Percentiles rank a stretch among this genome's conserved stretches.
Evolutionary conservation across 2,797 vertebrate species (phyloP).

Genomic region (Lagodon rhomboides): DNA sequence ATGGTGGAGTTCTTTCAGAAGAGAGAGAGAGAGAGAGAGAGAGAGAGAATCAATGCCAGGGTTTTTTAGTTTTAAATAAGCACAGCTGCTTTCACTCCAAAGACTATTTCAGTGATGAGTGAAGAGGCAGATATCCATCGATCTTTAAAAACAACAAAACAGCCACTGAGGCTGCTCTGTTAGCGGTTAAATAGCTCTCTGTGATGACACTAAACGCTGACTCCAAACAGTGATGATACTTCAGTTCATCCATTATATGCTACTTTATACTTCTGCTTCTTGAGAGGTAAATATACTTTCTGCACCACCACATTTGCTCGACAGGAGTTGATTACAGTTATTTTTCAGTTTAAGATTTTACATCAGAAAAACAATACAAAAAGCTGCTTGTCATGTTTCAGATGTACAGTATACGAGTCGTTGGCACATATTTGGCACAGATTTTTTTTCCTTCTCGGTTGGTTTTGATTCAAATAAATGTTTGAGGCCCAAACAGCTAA

Average conservation of each 20-base stretch:
- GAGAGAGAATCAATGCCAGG: too few species aligned
- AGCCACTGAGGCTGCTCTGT: not conserved
- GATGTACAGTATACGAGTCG: too few species aligned
- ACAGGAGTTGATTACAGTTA: too few species aligned
- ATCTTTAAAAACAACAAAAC: not conserved
- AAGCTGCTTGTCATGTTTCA: too few species aligned
- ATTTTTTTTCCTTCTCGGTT: too few species aligned
- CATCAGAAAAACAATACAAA: not conserved
- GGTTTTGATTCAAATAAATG: too few species aligned
- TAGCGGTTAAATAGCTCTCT: not conserved
- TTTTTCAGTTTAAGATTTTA: too few species aligned
- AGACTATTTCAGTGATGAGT: not conserved
- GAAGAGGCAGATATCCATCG: too few species aligned
- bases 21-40: too few species aligned
- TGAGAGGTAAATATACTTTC: not conserved
- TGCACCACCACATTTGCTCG: not conserved
- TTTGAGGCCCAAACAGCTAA: too few species aligned
- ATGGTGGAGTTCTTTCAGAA: conserved; percentile 2
- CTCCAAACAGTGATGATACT: not conserved
- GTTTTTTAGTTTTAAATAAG: conserved; percentile 13
- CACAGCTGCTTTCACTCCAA: conserved; percentile 29
- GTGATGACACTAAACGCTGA: not conserved
- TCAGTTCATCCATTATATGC: not conserved
- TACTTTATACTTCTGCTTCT: not conserved
- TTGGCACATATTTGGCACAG: too few species aligned